These are phyloP conservation scores for Peribatodes rhomboidaria DNA, from an alignment of 2,888 invertebrate species.

Conservation along the genomic window DNA sequence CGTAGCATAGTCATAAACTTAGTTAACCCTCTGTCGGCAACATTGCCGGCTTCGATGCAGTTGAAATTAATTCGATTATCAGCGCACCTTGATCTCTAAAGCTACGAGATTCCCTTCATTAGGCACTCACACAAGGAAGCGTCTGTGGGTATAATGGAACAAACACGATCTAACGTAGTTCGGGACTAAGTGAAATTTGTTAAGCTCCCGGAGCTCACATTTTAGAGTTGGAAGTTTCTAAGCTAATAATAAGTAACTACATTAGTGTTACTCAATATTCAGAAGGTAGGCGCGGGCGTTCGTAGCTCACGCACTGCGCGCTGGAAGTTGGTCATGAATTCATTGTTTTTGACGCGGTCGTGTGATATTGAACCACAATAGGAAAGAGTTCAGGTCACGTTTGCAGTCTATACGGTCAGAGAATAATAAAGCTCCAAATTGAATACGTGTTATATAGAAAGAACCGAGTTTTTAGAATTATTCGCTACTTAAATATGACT, in stretches of 20 bases:
- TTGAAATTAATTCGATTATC: constrained; percentile 84
- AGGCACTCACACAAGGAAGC: constrained; percentile 56
- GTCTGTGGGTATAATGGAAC: constrained; percentile 61
- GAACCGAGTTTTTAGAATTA: constrained; percentile 77
- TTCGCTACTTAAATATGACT: constrained; percentile 58
- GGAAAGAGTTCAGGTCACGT: constrained; percentile 84
- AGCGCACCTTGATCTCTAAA: constrained; percentile 81
- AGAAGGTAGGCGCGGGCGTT: constrained; percentile 59
- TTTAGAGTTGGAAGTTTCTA: constrained; percentile 39
- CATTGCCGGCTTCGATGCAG: constrained; percentile 76
- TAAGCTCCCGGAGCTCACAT: constrained; percentile 32
- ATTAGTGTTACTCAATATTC: constrained; percentile 74
- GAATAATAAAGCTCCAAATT: constrained; percentile 74
- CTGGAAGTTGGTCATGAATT: constrained; percentile 81
- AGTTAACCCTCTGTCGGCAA: constrained; percentile 80
- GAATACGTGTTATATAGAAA: constrained; percentile 59
- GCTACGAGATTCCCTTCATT: constrained; percentile 77
- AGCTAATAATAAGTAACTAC: constrained; percentile 50
- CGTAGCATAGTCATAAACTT: constrained; percentile 83
- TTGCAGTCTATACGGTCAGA: constrained; percentile 65
- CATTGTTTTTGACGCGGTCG: constrained; percentile 81
- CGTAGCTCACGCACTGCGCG: constrained; percentile 67
- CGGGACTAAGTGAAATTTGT: constrained; percentile 48
- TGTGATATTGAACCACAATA: constrained; percentile 82
- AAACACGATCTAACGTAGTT: constrained; percentile 55